Evolutionary conservation across 2,888 invertebrate species (phyloP).

Genomic region (Parnassius smintheus): DNA sequence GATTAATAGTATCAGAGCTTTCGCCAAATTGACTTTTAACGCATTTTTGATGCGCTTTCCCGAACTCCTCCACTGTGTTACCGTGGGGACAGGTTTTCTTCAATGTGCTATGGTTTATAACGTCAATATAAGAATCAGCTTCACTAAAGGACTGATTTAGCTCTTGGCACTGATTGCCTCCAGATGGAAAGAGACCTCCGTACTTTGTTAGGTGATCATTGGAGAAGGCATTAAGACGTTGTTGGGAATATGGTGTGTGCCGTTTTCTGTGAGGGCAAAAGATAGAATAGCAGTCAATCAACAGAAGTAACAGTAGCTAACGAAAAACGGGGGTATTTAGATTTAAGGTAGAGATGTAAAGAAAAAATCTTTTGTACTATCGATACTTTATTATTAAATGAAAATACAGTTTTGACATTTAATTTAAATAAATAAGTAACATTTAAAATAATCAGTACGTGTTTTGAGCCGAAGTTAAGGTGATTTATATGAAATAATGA

Average conservation of each 20-base stretch:
- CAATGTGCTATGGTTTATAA: conserved; percentile 58
- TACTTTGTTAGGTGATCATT: conserved; percentile 76
- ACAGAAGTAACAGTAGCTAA: conserved; percentile 24
- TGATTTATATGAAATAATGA: conserved; percentile 61
- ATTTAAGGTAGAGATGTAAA: not conserved
- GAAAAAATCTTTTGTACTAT: conserved; percentile 13
- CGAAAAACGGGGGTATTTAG: not conserved
- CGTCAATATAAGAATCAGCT: conserved; percentile 73
- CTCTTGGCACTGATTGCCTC: conserved; percentile 73
- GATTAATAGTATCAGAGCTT: conserved; percentile 51
- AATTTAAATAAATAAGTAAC: conserved; percentile 28
- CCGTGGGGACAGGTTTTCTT: conserved; percentile 74
- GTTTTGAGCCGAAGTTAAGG: conserved; percentile 12
- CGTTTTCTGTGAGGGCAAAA: conserved; percentile 75
- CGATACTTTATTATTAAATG: conserved; percentile 15
- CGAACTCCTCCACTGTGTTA: conserved; percentile 73
- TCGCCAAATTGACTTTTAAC: conserved; percentile 66
- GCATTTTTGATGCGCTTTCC: conserved; percentile 76
- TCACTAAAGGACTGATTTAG: conserved; percentile 75
- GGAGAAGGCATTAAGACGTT: conserved; percentile 77
- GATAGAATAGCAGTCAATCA: conserved; percentile 58
- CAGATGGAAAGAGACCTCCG: conserved; percentile 74
- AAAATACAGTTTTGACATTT: conserved; percentile 17
- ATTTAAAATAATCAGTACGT: conserved; percentile 21
- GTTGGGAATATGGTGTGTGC: conserved; percentile 78